These are phyloP conservation scores for Hetaerina titia DNA, from an alignment of 2,888 invertebrate species.

Conservation along the genomic window DNA sequence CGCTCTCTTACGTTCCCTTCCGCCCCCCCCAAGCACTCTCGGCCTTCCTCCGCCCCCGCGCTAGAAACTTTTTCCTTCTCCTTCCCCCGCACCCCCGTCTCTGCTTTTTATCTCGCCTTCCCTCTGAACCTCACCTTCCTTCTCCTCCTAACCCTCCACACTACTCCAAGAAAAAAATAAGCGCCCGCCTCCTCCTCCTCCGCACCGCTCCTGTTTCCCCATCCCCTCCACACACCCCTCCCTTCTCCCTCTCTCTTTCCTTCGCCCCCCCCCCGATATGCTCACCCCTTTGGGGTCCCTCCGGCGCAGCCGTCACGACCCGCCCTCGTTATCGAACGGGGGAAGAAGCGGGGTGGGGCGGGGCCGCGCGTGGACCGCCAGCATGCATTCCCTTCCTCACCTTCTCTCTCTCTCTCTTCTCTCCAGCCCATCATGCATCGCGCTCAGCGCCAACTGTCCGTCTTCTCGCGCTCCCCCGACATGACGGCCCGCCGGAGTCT, in stretches of 20 bases:
- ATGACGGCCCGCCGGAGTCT: too few species aligned
- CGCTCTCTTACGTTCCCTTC: background rate
- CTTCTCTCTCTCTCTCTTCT: background rate
- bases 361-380: background rate
- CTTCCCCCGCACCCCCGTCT: background rate
- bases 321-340: conserved; percentile 28
- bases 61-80: background rate
- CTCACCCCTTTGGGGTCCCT: background rate
- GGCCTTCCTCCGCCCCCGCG: background rate
- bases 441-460: background rate
- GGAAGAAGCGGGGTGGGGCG: background rate
- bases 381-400: background rate
- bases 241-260: background rate
- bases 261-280: background rate
- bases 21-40: background rate
- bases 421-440: background rate
- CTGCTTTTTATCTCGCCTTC: background rate
- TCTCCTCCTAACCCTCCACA: background rate
- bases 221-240: background rate
- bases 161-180: too few species aligned
- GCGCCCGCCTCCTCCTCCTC: too few species aligned
- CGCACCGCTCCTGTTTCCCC: too few species aligned
- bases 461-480: background rate
- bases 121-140: background rate
- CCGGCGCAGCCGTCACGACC: conserved; percentile 61